These are phyloP conservation scores for Drosophila greeni DNA, from an alignment of 2,888 invertebrate genomes.

Conservation along the genomic window DNA sequence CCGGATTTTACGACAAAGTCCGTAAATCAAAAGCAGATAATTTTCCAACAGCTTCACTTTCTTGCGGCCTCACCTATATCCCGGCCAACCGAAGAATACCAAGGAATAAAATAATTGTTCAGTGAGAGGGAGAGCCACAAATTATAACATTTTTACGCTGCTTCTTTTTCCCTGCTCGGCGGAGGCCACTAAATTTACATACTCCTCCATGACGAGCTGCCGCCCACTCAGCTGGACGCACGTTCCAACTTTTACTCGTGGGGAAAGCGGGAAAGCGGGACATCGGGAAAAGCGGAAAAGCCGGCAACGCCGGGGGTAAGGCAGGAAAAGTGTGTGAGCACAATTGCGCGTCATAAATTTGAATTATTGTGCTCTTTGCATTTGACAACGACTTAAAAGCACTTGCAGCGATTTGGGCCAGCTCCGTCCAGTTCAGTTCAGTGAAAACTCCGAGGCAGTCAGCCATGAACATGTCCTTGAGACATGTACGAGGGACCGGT, in stretches of 20 bases:
- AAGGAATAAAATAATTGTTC: conserved; percentile 57
- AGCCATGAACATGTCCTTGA: conserved; percentile 66
- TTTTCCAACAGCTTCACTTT: conserved; percentile 52
- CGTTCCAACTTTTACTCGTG: conserved; percentile 60
- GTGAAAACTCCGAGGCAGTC: conserved; percentile 38
- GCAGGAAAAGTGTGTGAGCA: conserved; percentile 67
- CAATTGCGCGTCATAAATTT: conserved; percentile 74
- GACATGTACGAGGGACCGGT: conserved; percentile 46
- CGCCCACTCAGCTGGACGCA: conserved; percentile 47
- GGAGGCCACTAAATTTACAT: conserved; percentile 65
- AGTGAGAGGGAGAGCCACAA: conserved; percentile 64
- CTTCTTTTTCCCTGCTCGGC: conserved; percentile 49
- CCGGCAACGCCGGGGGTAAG: conserved; percentile 33
- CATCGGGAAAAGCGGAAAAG: conserved; percentile 19
- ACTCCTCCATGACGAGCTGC: conserved; percentile 63
- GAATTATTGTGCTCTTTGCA: conserved; percentile 74
- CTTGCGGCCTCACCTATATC: conserved; percentile 29
- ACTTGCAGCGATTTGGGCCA: conserved; percentile 73
- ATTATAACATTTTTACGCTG: conserved; percentile 66
- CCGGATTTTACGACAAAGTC: conserved; percentile 56
- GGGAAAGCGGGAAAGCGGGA: conserved; percentile 20
- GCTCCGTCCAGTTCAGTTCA: conserved; percentile 48
- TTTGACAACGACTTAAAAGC: conserved; percentile 73
- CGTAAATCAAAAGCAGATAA: conserved; percentile 70
- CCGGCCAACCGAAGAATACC: conserved; percentile 34